Evolutionary conservation across 2,888 invertebrate species (phyloP), one percentile per base, ranked within the genome.

Genomic region (Platerodrilus igneus): DNA sequence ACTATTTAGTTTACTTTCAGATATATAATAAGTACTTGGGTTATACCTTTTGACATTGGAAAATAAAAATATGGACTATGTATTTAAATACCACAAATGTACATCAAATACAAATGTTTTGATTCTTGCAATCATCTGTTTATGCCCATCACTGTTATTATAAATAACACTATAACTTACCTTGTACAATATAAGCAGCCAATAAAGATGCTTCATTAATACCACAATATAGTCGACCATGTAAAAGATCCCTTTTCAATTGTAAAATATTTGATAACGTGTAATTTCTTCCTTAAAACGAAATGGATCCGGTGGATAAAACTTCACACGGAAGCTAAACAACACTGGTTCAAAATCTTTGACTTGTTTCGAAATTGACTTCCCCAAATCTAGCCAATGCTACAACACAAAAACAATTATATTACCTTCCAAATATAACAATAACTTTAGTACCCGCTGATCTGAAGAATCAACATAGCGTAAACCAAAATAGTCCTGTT

Each of bases 321-420:
- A 97, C 74, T 96, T 96, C 49, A 96, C 91, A 48, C 96, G 87
- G 69, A 97, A 92, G 71, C 93, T 94, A 66, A 97, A 89, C 44
- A 94, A 72, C 60, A 92, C 86, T 45, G 92, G 90, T 57, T 89
- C 86, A 59, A 93, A 80, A 71, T 93, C 94, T 84, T 89, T 91
- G 19, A 92, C 86, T 79, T 93, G 92, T 68, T 92, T 93, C 54
- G 86, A 71, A 65, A 92, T 85, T 53, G 88, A 81, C 72, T 92
- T 91, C 43, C 86, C 86, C 68, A 90, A 74, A 71, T 94, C 93
- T 62, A 94, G 71, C 94, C 94, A 94, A 71, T 92, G 92, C 93
- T 93, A 74, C 58, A 80, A 81, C n/a, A n/a, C 63, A 52, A 31
- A 16, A 7, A 16, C 9, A 6, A 2, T 38, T 44, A 33, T 37